Percentiles rank a stretch among this genome's conserved stretches.
Evolutionary conservation across 2,888 invertebrate species (phyloP).

Genomic region (Meliscaeva auricollis): DNA sequence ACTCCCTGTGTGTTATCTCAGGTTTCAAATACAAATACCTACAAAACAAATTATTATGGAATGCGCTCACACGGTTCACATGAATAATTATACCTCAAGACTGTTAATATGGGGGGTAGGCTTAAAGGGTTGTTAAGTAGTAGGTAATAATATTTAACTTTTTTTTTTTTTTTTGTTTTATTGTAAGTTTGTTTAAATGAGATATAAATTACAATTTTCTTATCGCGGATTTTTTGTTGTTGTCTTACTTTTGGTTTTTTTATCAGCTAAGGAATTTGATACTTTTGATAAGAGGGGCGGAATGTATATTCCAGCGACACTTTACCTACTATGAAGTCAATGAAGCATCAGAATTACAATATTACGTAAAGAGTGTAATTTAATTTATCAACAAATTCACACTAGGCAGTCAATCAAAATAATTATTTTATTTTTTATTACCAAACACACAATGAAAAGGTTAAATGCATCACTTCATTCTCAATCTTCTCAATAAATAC

Average conservation of each 20-base stretch:
- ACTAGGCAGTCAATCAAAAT: slow-evolving; percentile 19
- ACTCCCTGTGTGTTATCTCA: slow-evolving; percentile 57
- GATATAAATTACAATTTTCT: slow-evolving; percentile 36
- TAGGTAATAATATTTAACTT: background rate
- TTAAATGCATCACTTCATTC: slow-evolving; percentile 24
- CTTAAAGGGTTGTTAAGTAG: slow-evolving; percentile 17
- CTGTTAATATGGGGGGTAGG: background rate
- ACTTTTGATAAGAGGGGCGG: slow-evolving; percentile 15
- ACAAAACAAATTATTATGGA: slow-evolving; percentile 2
- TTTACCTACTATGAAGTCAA: background rate
- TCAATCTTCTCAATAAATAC: slow-evolving; percentile 12
- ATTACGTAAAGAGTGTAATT: slow-evolving; percentile 14
- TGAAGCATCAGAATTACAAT: slow-evolving; percentile 15
- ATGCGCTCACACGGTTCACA: slow-evolving; percentile 43
- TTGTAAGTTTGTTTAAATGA: slow-evolving; percentile 14
- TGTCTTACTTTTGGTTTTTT: background rate
- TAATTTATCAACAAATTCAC: slow-evolving; percentile 13
- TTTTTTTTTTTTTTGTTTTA: background rate
- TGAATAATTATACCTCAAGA: slow-evolving; percentile 7
- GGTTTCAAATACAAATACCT: slow-evolving; percentile 35
- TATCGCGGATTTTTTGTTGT: slow-evolving; percentile 38
- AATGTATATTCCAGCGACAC: background rate
- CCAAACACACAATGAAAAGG: slow-evolving; percentile 18
- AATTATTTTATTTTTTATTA: background rate
- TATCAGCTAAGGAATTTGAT: slow-evolving; percentile 56